Conservation (phyloP, 2,113 vertebrate species). For the Seriola dumerili region DNA sequence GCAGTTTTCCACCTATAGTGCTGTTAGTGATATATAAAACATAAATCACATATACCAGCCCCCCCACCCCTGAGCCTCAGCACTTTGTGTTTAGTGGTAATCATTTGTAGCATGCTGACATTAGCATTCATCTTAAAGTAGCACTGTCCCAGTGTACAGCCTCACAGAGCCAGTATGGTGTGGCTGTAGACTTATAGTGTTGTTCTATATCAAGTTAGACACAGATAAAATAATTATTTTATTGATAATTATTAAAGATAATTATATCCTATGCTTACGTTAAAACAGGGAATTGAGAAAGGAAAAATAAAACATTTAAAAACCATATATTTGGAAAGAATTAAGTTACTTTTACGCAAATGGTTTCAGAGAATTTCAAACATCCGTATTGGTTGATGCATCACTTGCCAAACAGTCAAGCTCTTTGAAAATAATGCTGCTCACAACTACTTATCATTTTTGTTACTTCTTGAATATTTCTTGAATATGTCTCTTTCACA, state of each 20-base stretch:
- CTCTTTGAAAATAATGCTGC: background rate
- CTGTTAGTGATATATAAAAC: background rate
- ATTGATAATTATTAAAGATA: too few relatives aligned
- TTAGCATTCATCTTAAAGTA: too few relatives aligned
- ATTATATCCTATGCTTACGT: background rate
- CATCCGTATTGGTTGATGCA: background rate
- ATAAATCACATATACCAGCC: background rate
- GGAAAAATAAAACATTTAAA: too few relatives aligned
- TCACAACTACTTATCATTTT: background rate
- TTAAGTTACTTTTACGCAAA: background rate
- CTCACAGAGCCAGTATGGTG: too few relatives aligned
- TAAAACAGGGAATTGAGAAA: background rate
- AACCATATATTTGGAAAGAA: too few relatives aligned
- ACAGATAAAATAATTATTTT: background rate
- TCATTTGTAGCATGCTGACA: background rate
- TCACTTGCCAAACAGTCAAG: background rate
- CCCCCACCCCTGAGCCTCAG: too few relatives aligned
- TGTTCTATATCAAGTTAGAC: too few relatives aligned
- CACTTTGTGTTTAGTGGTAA: too few relatives aligned
- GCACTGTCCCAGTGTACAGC: too few relatives aligned
- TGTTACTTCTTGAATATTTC: constrained; percentile 15
- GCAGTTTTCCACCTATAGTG: too few relatives aligned
- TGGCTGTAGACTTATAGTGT: too few relatives aligned
- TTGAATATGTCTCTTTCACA: background rate
- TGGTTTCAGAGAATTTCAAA: background rate